Base-by-base conservation (phyloP, 2,113 vertebrate genomes). In the Salvelinus alpinus region DNA sequence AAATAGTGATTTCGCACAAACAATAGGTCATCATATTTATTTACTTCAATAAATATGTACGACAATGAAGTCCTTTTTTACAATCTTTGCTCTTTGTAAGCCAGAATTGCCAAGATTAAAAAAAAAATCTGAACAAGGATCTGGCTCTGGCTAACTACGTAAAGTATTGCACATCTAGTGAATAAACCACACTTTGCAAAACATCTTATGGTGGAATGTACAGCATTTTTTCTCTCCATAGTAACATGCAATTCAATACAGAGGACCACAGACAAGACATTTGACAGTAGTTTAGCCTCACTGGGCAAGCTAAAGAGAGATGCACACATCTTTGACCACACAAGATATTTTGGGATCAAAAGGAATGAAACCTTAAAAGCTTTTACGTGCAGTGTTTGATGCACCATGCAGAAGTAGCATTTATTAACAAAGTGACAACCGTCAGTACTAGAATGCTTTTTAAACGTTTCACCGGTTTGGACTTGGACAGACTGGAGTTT, bases 81-180 rank as follows among this genome's bases (percentile, higher is more conserved):
- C 86, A 87, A 88, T 86, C 84, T n/a, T 82, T 78, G 78, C 83
- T 76, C 84, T 86, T 81, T 85, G 72, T 66, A 82, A 54, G 79
- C 87, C 86, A 80, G 68, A 70, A 79, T 71, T 64, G 75, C 82
- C 75, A 31, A 80, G 25, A 34, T n/a, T 22, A 0, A 31, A 29
- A 29, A 31, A 31, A 4, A 31, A 5, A 24, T 78, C 14, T 22
- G 71, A 79, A 76, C 70, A 18, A 62, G 51, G 22, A 77, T 79
- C 80, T 70, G 81, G 82, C 83, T 83, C 88, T 83, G 87, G 85
- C 86, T 86, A 86, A 88, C 89, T 85, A 93, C 75, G 51, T 25
- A 83, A 57, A 80, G 88, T 93, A 93, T 93, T 93, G 92, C 91
- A 93, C 93, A 93, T 91, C 91, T 88, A 92, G 88, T 88, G 88